A percentile compares a stretch with the other conserved stretches of the same genome.
phyloP scores from a whole-genome alignment of 1,140 invertebrate genomes.

The Drosophila miranda region DNA sequence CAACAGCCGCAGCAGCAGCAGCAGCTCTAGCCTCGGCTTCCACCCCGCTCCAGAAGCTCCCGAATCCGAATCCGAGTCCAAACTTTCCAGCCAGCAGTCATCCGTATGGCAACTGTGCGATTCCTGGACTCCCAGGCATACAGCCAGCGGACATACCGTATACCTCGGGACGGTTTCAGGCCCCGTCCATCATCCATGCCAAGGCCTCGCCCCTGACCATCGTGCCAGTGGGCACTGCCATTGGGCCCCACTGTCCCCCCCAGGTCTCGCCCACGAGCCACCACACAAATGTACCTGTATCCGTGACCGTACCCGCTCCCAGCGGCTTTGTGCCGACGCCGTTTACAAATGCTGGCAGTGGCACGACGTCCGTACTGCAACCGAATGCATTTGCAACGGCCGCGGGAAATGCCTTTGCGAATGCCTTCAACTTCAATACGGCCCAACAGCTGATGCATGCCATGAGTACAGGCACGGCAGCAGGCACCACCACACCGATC shows the following conservation, averaged over 20 bases:
- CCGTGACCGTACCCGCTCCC: slow-evolving; percentile 49
- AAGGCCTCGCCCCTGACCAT: slow-evolving; percentile 65
- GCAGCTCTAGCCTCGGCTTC: slow-evolving; percentile 31
- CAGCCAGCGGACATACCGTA: slow-evolving; percentile 54
- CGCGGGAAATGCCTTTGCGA: slow-evolving; percentile 58
- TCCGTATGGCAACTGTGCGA: slow-evolving; percentile 48
- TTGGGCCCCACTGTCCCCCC: slow-evolving; percentile 21
- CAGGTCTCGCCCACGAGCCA: slow-evolving; percentile 60
- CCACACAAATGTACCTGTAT: slow-evolving; percentile 74
- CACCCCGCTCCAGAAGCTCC: slow-evolving; percentile 42
- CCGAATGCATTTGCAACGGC: slow-evolving; percentile 70
- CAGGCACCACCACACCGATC: slow-evolving; percentile 1
- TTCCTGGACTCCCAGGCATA: slow-evolving; percentile 3
- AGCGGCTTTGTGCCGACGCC: slow-evolving; percentile 73
- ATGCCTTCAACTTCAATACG: slow-evolving; percentile 59
- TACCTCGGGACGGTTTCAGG: slow-evolving; percentile 69
- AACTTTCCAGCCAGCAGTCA: slow-evolving; percentile 11
- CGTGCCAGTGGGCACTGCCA: slow-evolving; percentile 36
- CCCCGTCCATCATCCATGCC: slow-evolving; percentile 53
- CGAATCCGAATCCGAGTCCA: neutral
- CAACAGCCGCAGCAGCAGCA: slow-evolving; percentile 37
- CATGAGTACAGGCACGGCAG: slow-evolving; percentile 31
- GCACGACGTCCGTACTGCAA: slow-evolving; percentile 62
- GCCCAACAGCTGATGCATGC: slow-evolving; percentile 72
- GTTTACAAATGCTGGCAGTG: slow-evolving; percentile 51